These are phyloP conservation scores for Centropus bengalensis DNA, from an alignment of 2,113 vertebrate species.

Conservation along the genomic window DNA sequence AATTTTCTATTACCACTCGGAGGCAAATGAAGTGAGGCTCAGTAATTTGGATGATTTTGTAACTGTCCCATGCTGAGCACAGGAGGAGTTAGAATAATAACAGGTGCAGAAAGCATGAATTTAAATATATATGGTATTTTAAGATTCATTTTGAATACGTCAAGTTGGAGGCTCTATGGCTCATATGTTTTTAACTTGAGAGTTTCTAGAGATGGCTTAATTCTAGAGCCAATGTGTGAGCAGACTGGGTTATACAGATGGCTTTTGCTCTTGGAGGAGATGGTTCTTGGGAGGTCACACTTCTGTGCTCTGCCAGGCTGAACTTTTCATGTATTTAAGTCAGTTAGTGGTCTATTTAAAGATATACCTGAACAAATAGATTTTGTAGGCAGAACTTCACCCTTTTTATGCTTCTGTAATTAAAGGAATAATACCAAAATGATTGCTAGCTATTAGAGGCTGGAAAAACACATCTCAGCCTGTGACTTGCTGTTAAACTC, in stretches of 20 bases:
- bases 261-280: background rate
- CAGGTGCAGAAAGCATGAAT: background rate
- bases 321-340: background rate
- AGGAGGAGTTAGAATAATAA: background rate
- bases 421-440: background rate
- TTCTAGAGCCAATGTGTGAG: rapidly evolving
- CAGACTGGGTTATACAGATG: background rate
- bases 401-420: background rate
- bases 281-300: background rate
- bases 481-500: background rate
- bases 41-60: background rate
- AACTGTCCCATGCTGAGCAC: background rate
- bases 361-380: background rate
- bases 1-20: background rate
- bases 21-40: background rate
- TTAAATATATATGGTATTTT: background rate
- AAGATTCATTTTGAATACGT: background rate
- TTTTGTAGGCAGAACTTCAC: background rate
- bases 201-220: background rate
- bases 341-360: background rate
- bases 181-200: background rate
- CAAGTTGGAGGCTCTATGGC: background rate
- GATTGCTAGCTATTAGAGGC: background rate
- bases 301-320: background rate
- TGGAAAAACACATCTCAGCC: background rate